These are phyloP conservation scores for Cetonia aurata DNA, from an alignment of 2,888 invertebrate species.

Conservation along the genomic window DNA sequence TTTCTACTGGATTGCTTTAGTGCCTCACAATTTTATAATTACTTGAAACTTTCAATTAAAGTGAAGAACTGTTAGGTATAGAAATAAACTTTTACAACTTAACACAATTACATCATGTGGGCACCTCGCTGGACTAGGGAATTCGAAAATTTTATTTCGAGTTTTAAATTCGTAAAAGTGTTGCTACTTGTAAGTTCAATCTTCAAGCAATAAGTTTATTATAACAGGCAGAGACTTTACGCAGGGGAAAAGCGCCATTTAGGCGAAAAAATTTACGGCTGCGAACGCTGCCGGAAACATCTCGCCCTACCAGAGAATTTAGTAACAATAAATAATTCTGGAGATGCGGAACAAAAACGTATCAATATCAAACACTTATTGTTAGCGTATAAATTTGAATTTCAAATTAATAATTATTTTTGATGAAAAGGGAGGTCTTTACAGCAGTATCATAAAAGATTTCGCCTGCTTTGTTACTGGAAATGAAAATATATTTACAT, in stretches of 20 bases:
- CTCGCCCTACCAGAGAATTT: not conserved
- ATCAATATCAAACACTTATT: slow-evolving; percentile 37
- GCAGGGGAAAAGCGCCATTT: not conserved
- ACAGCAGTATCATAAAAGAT: slow-evolving; percentile 27
- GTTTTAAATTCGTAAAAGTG: slow-evolving; percentile 47
- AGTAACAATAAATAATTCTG: slow-evolving; percentile 19
- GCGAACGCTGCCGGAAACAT: not conserved
- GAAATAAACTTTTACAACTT: not conserved
- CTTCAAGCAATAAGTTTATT: slow-evolving; percentile 37
- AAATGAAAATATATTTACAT: slow-evolving; percentile 44
- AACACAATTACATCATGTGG: slow-evolving; percentile 49
- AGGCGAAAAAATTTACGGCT: slow-evolving; percentile 1
- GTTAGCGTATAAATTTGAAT: slow-evolving; percentile 31
- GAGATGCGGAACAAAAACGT: slow-evolving; percentile 5
- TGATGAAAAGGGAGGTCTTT: slow-evolving; percentile 30
- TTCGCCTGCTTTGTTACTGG: slow-evolving; percentile 23
- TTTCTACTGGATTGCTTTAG: too few species aligned
- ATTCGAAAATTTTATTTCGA: slow-evolving; percentile 46
- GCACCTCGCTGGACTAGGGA: slow-evolving; percentile 49
- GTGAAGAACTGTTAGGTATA: not conserved
- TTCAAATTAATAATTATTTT: slow-evolving; percentile 34
- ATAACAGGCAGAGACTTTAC: slow-evolving; percentile 21
- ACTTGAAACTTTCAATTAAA: not conserved
- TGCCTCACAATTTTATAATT: too few species aligned
- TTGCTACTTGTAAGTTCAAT: slow-evolving; percentile 33